Conservation (phyloP, 2,797 vertebrate genomes). For the Enteromius trimaculatus region DNA sequence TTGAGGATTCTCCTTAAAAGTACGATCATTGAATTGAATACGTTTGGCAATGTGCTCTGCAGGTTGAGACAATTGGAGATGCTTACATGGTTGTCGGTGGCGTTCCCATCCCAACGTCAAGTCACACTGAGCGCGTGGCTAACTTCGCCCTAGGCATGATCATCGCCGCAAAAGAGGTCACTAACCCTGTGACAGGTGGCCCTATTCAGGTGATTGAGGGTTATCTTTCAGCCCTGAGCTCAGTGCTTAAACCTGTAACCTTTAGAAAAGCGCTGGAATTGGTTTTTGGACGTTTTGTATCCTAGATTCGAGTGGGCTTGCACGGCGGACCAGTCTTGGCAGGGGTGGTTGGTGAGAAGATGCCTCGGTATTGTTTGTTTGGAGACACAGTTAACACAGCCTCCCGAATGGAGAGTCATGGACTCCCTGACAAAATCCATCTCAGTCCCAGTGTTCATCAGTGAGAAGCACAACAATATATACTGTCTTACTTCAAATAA, state of each 20-base stretch:
- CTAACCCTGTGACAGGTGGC: conserved; percentile 77
- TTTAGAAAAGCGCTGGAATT: neutral
- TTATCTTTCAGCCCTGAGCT: neutral
- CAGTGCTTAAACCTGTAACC: neutral
- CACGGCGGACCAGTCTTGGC: conserved; percentile 77
- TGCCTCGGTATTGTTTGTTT: conserved; percentile 81
- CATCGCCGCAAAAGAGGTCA: conserved; percentile 77
- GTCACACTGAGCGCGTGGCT: conserved; percentile 79
- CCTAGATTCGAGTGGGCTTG: conserved; percentile 77
- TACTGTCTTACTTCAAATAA: neutral
- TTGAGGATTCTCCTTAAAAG: neutral
- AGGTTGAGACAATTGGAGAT: conserved; percentile 80
- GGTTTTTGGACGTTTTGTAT: neutral
- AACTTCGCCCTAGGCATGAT: conserved; percentile 85
- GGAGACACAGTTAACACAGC: conserved; percentile 81
- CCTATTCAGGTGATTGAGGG: conserved; percentile 75
- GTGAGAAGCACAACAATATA: conserved; percentile 59
- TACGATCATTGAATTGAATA: neutral
- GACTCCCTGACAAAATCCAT: conserved; percentile 78
- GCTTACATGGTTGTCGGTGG: conserved; percentile 85
- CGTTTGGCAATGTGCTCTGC: neutral
- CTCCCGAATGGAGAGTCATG: conserved; percentile 79
- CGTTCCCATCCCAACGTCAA: conserved; percentile 79
- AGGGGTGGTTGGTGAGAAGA: conserved; percentile 80
- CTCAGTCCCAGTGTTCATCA: conserved; percentile 74